These are phyloP conservation scores for Globia sparganii DNA, from an alignment of 2,888 invertebrate species.

Conservation along the genomic window DNA sequence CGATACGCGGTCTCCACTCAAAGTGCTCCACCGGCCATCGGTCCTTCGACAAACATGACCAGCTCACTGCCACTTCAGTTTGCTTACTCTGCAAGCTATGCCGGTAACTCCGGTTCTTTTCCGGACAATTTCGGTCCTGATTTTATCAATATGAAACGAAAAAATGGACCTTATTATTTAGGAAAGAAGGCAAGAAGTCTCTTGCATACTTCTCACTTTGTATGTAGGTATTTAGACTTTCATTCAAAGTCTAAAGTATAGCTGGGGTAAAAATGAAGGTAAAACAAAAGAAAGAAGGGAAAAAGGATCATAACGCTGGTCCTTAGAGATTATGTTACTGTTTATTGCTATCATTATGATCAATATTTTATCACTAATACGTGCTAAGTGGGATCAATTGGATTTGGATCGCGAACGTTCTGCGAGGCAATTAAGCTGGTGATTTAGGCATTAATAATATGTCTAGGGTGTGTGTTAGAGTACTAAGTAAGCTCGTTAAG, in stretches of 20 bases:
- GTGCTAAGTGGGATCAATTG: constrained; percentile 58
- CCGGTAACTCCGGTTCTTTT: too few relatives aligned
- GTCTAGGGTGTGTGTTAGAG: not conserved
- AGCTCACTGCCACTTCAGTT: too few relatives aligned
- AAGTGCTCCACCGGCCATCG: too few relatives aligned
- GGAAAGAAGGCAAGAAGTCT: constrained; percentile 1
- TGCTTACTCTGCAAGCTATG: too few relatives aligned
- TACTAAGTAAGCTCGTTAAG: not conserved
- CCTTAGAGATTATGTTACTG: constrained; percentile 64
- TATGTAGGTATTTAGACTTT: constrained; percentile 7
- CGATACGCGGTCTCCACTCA: too few relatives aligned
- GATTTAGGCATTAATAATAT: constrained; percentile 24
- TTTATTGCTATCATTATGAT: constrained; percentile 51
- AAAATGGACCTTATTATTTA: not conserved
- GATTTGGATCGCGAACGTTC: constrained; percentile 38
- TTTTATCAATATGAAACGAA: not conserved
- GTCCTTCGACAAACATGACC: too few relatives aligned
- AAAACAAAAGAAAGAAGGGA: constrained; percentile 21
- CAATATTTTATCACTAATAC: constrained; percentile 62
- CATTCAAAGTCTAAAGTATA: constrained; percentile 23
- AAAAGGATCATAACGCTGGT: constrained; percentile 33
- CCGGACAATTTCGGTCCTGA: too few relatives aligned
- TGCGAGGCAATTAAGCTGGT: constrained; percentile 34
- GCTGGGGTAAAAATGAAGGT: constrained; percentile 12
- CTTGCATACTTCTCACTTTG: constrained; percentile 2